phyloP scores from a whole-genome alignment of 2,888 invertebrate genomes.

The Sympetrum striolatum region DNA sequence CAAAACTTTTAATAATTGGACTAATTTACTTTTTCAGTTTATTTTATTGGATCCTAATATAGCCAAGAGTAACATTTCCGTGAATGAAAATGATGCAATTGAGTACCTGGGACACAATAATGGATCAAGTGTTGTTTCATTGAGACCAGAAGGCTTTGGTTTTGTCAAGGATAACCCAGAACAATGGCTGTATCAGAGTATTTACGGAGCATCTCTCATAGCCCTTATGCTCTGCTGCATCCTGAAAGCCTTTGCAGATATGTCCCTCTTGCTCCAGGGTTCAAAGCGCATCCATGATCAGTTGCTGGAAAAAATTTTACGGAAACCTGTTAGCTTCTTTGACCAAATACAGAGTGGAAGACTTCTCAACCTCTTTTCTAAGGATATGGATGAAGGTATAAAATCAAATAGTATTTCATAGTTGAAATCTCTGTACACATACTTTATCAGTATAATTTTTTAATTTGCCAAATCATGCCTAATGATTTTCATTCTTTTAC shows the following conservation, averaged over 20 bases:
- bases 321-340: constrained; percentile 57
- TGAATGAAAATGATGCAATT: not conserved
- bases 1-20: not conserved
- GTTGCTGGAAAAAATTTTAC: constrained; percentile 51
- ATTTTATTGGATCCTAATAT: not conserved
- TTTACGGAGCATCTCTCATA: constrained; percentile 58
- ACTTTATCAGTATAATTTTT: not conserved
- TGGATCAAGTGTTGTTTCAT: not conserved
- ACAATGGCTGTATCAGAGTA: constrained; percentile 56
- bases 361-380: constrained; percentile 59
- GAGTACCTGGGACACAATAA: not conserved
- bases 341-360: constrained; percentile 58
- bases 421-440: not conserved
- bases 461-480: not conserved
- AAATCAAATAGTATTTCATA: not conserved
- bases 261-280: constrained; percentile 51
- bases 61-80: not conserved
- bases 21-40: not conserved
- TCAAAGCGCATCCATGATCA: constrained; percentile 51
- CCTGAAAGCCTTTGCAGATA: constrained; percentile 53
- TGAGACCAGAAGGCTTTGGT: constrained; percentile 49
- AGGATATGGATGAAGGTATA: constrained; percentile 60
- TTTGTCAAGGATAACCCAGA: constrained; percentile 58
- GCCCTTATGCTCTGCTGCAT: constrained; percentile 58
- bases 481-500: constrained; percentile 27